Evolutionary conservation across 2,797 vertebrate species (phyloP), one percentile per base, ranked within the genome.

Genomic region (Rhinogobio ventralis): DNA sequence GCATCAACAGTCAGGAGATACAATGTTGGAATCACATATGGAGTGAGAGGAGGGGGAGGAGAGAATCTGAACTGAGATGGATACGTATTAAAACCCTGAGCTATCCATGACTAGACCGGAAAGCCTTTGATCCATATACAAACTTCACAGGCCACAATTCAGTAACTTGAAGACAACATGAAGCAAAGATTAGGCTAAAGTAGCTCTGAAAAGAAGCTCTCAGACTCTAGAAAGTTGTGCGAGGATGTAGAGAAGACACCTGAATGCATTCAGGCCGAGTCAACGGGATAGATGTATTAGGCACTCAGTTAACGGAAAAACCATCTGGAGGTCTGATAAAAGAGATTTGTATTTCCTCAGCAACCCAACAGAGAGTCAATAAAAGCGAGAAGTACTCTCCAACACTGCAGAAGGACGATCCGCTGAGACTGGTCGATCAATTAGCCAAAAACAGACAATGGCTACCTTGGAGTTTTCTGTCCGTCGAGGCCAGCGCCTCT

Each of bases 81-180:
- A 88, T 88, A 87, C 91, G 85, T 80, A 68, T 83, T 82, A 84
- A 93, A 93, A 92, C 91, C 89, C 87, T 85, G 90, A 93, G 89
- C 92, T 90, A 93, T 93, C 91, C 92, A 89, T 84, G 71, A 20
- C 87, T 68, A 84, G 90, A 87, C 91, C 92, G 88, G 91, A 89
- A 89, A 90, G 92, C 91, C 92, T 92, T 92, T 89, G n/a, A 79
- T 87, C 88, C 57, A 82, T 45, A 81, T 90, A 86, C 89, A 88
- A 87, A 78, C 82, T 85, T 87, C 57, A 51, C 69, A 66, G 60
- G 53, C 66, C 23, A 13, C 42, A 73, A 80, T 20, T 68, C 15
- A 33, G 46, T 62, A 81, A 42, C 64, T 49, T 51, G 28, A 64
- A 64, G 71, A 30, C 53, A 76, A 85, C 57, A 25, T 23, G 15